phyloP scores from a whole-genome alignment of 2,888 invertebrate genomes.

The Acanthosoma haemorrhoidale region DNA sequence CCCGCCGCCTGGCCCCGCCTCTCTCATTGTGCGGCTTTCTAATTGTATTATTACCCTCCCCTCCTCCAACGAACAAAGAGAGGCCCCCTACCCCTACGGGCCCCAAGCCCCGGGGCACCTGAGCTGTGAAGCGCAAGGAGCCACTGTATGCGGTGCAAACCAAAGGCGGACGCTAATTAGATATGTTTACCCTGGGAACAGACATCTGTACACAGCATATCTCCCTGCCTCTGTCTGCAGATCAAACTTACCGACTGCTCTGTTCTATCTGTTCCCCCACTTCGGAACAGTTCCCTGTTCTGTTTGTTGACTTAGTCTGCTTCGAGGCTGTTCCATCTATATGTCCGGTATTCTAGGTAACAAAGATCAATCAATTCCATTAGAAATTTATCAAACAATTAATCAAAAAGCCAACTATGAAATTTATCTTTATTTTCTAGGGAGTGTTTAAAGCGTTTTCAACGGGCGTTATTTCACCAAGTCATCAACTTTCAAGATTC shows the following conservation, averaged over 20 bases:
- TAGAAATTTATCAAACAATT: no score
- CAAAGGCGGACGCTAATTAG: conserved; percentile 5
- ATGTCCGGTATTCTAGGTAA: no score
- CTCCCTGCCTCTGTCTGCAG: conserved; percentile 8
- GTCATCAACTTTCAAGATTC: no score
- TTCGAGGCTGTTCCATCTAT: background rate
- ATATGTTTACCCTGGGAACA: background rate
- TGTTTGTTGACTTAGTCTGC: background rate
- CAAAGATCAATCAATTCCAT: no score
- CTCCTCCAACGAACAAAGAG: background rate
- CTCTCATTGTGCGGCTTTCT: conserved; percentile 14
- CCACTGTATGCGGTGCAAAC: conserved; percentile 1
- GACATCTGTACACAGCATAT: background rate
- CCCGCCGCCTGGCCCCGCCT: no score
- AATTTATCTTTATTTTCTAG: no score
- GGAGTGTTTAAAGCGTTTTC: no score
- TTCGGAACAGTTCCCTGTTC: background rate
- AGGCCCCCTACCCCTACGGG: background rate
- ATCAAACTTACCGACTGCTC: background rate
- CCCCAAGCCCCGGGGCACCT: conserved; percentile 8
- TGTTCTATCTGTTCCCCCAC: background rate
- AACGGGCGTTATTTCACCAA: no score
- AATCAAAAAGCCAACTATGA: no score
- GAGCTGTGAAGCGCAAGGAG: no score
- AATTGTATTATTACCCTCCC: background rate